These are phyloP conservation scores for Lycophotia porphyrea DNA, from an alignment of 2,888 invertebrate species.

Conservation along the genomic window DNA sequence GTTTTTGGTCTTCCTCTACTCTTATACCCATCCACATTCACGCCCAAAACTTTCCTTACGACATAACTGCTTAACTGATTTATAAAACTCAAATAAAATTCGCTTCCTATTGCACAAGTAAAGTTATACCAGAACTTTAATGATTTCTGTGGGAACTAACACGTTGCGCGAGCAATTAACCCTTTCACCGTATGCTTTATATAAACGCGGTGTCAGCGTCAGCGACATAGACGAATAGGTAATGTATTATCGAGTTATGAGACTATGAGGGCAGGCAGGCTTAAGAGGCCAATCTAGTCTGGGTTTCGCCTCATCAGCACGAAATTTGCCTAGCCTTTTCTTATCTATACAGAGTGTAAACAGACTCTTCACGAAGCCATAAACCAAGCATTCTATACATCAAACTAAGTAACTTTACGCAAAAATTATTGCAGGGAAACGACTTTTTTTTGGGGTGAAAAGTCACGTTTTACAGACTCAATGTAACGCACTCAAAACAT, in stretches of 20 bases:
- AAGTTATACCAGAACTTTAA: slow-evolving; percentile 26
- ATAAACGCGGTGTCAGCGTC: slow-evolving; percentile 49
- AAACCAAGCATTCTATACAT: no score
- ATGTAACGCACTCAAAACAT: no score
- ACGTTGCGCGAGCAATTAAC: slow-evolving; percentile 72
- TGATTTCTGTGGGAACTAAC: slow-evolving; percentile 66
- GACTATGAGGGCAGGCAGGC: neutral
- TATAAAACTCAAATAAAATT: neutral
- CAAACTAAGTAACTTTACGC: no score
- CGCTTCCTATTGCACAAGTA: neutral
- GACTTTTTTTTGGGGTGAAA: no score
- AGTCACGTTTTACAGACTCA: no score
- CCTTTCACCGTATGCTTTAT: slow-evolving; percentile 69
- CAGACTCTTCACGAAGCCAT: no score
- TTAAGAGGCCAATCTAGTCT: neutral
- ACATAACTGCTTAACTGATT: neutral
- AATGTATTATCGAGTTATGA: slow-evolving; percentile 11
- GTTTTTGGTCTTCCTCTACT: no score
- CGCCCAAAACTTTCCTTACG: neutral
- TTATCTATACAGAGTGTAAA: no score
- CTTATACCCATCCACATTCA: no score
- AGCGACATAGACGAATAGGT: slow-evolving; percentile 15
- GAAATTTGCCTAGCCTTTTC: neutral
- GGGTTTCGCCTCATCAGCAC: no score
- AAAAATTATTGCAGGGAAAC: no score